These are phyloP conservation scores for Adelphocoris suturalis DNA, from an alignment of 2,888 invertebrate genomes.

Conservation along the genomic window DNA sequence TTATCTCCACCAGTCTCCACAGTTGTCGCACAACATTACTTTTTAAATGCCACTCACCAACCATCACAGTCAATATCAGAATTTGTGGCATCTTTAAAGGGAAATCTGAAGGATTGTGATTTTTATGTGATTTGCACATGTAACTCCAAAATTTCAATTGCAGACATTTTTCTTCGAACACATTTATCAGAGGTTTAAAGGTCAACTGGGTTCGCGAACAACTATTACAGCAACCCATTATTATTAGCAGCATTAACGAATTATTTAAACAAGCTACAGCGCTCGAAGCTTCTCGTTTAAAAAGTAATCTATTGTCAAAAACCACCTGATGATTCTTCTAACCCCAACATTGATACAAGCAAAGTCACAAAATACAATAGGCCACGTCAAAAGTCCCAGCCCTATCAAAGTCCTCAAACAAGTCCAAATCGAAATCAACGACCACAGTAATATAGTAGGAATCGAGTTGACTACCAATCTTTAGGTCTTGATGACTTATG, in stretches of 20 bases:
- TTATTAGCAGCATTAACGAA: conserved; percentile 40
- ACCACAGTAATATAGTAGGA: neutral
- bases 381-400: neutral
- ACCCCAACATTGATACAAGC: neutral
- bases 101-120: conserved; percentile 59
- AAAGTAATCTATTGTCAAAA: conserved; percentile 24
- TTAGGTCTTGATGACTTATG: conserved; percentile 56
- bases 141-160: conserved; percentile 18
- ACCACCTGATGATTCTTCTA: conserved; percentile 7
- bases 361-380: no score
- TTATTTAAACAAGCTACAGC: neutral
- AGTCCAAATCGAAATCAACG: neutral
- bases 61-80: conserved; percentile 65
- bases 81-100: conserved; percentile 66
- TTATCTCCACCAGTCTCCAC: conserved; percentile 63
- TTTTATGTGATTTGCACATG: conserved; percentile 50
- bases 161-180: conserved; percentile 52
- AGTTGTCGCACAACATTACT: conserved; percentile 71
- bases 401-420: neutral
- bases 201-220: conserved; percentile 56
- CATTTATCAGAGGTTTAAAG: conserved; percentile 64
- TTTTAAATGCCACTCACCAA: conserved; percentile 64
- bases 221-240: no score
- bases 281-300: conserved; percentile 50
- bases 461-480: conserved; percentile 46